Evolutionary conservation across 1,140 invertebrate genomes (phyloP), one percentile per base, ranked within the genome.

Genomic region (Pararge aegeria): DNA sequence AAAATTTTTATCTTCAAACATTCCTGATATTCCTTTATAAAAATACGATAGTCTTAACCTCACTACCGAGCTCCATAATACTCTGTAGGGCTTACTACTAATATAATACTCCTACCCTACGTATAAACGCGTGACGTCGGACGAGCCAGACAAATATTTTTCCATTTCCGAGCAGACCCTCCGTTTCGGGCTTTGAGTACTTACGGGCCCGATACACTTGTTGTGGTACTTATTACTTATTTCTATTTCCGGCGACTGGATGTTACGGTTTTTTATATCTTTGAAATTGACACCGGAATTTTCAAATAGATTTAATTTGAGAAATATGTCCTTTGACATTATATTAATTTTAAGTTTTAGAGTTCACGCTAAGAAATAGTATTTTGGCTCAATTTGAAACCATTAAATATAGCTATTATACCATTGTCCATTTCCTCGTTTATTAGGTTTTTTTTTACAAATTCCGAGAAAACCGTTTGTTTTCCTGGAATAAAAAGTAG

Each of bases 121-220:
- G 34, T 37, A 51, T 44, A 27, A 46, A 38, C 24, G 58, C 48
- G 44, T 61, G 29, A 46, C 46, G 56, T 37, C 24, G 27, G 38
- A 40, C 51, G 51, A 46, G 63, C 66, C 78, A 81, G 78, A 83
- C 78, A 75, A 82, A 83, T 82, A 81, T 83, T 83, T 81, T 83
- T 78, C 69, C 72, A 83, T 82, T 86, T 78, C 61, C 73, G 68
- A 70, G 55, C 65, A 78, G 68, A 70, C 70, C 73, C 71, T 64
- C 74, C 72, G 66, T 76, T 78, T 76, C 61, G 71, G 70, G 77
- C 78, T 82, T 86, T 79, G 80, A 75, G 67, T 61, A 70, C 74
- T 73, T 50, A 21, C n/a, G 37, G 69, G 71, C 53, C 54, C 61
- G 55, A 70, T 73, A 65, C 68, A 57, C 66, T 68, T 61, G 67